Evolutionary conservation across 2,888 invertebrate genomes (phyloP).

Genomic region (Ormyrus labotus): DNA sequence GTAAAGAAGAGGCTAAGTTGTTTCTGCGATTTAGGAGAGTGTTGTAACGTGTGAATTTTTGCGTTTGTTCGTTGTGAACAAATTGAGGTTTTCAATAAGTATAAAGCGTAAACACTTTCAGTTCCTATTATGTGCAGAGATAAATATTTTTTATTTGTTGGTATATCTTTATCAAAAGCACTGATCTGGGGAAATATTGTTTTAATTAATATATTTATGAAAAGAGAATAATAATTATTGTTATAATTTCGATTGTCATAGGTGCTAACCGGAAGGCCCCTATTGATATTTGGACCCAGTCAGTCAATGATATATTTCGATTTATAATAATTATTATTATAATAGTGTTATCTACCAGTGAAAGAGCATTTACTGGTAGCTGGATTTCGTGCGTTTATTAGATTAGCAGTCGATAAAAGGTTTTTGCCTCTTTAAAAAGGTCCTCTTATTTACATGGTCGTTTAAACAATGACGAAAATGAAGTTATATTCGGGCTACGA

Average conservation of each 20-base stretch:
- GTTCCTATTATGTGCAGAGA: constrained; percentile 56
- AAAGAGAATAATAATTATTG: constrained; percentile 54
- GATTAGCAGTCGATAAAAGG: constrained; percentile 47
- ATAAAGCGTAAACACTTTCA: constrained; percentile 52
- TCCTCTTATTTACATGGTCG: constrained; percentile 50
- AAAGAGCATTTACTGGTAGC: constrained; percentile 42
- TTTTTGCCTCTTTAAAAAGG: constrained; percentile 38
- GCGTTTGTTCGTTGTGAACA: constrained; percentile 51
- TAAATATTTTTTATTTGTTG: constrained; percentile 57
- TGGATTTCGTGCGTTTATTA: constrained; percentile 50
- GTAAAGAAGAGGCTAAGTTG: constrained; percentile 34
- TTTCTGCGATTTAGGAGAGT: constrained; percentile 46
- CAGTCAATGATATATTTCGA: constrained; percentile 51
- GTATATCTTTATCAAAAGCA: constrained; percentile 57
- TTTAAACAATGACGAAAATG: constrained; percentile 57
- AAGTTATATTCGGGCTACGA: constrained; percentile 54
- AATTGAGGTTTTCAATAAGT: constrained; percentile 36
- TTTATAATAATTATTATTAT: constrained; percentile 54
- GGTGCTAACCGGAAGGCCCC: constrained; percentile 47
- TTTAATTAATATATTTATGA: constrained; percentile 56
- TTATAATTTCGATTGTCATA: constrained; percentile 52
- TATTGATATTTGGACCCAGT: constrained; percentile 52
- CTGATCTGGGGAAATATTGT: constrained; percentile 54
- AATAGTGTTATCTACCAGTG: constrained; percentile 50
- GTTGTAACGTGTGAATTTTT: constrained; percentile 35